A percentile compares a stretch with the other conserved stretches of the same genome.
Conservation (phyloP, 2,113 vertebrate genomes). For the Puffinus mauretanicus region DNA sequence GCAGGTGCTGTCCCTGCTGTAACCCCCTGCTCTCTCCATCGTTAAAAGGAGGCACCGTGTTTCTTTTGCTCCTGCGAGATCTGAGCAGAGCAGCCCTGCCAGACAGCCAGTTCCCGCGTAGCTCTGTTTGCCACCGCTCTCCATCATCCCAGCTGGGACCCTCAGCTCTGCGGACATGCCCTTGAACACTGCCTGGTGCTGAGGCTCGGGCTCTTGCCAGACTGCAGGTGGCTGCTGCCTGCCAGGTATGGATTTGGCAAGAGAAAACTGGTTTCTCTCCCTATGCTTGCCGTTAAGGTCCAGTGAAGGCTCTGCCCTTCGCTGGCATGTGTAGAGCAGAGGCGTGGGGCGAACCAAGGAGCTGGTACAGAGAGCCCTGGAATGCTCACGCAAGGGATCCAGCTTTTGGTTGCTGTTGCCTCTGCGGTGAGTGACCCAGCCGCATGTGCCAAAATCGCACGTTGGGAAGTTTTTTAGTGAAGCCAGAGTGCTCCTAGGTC, state of each 20-base stretch:
- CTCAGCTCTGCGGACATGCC: not conserved
- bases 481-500: not conserved
- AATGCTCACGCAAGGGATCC: fast-evolving
- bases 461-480: not conserved
- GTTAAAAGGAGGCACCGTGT: fast-evolving
- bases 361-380: fast-evolving
- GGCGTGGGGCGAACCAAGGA: not conserved
- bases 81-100: not conserved
- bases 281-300: not conserved
- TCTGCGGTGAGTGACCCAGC: fast-evolving
- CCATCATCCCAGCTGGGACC: fast-evolving
- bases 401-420: not conserved
- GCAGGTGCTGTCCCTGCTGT: not conserved
- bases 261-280: not conserved
- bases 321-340: fast-evolving
- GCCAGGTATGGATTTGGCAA: not conserved
- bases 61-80: not conserved
- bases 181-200: not conserved
- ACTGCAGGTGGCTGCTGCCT: not conserved
- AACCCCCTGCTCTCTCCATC: not conserved
- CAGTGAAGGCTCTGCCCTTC: not conserved
- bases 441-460: fast-evolving
- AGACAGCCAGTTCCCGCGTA: fast-evolving
- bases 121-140: not conserved
- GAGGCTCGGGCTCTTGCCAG: not conserved